Evolutionary conservation across 2,113 vertebrate species (phyloP).

Genomic region (Picathartes gymnocephalus): DNA sequence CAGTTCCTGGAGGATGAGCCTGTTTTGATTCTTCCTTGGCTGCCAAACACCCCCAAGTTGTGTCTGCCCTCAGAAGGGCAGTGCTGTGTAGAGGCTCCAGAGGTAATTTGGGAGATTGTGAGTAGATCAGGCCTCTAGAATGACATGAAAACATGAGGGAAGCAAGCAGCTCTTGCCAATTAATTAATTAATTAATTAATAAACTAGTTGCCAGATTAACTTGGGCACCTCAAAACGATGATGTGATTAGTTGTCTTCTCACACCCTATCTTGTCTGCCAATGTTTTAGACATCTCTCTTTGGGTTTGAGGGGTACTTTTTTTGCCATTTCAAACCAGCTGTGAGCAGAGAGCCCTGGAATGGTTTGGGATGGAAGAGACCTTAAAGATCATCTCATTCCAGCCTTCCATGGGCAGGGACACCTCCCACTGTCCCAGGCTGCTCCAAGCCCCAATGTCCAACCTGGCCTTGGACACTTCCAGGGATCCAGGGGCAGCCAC

Average conservation of each 20-base stretch:
- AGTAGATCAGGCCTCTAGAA: background rate
- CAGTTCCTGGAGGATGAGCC: background rate
- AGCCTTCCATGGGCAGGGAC: background rate
- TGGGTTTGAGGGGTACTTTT: background rate
- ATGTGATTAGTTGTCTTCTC: background rate
- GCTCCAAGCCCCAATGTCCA: accelerated
- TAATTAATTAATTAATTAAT: background rate
- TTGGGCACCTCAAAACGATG: background rate
- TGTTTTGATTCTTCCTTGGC: background rate
- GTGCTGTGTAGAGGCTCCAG: background rate
- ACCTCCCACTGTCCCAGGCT: accelerated
- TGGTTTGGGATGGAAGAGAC: background rate
- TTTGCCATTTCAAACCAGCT: background rate
- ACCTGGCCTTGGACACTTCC: background rate
- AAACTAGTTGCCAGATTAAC: background rate
- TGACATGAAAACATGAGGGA: background rate
- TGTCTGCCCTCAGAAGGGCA: background rate
- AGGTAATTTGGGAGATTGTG: background rate
- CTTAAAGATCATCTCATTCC: background rate
- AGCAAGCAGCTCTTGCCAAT: background rate
- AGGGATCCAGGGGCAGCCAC: background rate
- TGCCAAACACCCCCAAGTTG: background rate
- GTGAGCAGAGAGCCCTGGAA: background rate
- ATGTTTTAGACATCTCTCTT: background rate
- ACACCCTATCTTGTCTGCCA: accelerated